These are phyloP conservation scores for Polymixis lichenea DNA, from an alignment of 2,888 invertebrate species.

Conservation along the genomic window DNA sequence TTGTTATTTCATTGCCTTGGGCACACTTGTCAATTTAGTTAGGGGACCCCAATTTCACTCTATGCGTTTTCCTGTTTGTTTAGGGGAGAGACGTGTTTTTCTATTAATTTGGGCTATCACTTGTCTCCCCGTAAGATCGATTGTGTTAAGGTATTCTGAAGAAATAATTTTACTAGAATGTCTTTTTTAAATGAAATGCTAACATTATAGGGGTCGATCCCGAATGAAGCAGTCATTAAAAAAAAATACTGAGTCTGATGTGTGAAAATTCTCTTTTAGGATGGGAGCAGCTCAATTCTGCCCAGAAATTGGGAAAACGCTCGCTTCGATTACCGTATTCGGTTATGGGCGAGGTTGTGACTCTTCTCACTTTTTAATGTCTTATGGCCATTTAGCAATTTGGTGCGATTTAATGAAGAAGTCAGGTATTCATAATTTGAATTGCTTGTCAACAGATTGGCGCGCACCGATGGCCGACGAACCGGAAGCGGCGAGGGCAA, in stretches of 20 bases:
- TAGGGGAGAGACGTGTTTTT: conserved; percentile 44
- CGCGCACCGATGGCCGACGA: conserved; percentile 89
- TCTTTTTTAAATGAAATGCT: background rate
- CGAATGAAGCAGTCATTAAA: background rate
- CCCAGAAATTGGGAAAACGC: background rate
- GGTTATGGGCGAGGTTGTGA: background rate
- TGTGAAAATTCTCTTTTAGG: background rate
- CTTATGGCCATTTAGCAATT: background rate
- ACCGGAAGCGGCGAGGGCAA: conserved; percentile 84
- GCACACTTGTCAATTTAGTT: conserved; percentile 52
- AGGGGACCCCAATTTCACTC: conserved; percentile 37
- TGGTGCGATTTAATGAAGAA: background rate
- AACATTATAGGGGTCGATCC: no score
- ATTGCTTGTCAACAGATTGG: conserved; percentile 83
- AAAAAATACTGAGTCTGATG: background rate
- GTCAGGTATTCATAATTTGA: background rate
- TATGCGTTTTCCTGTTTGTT: conserved; percentile 33
- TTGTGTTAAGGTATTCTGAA: background rate
- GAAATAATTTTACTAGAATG: background rate
- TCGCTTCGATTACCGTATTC: background rate
- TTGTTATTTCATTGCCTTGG: conserved; percentile 71
- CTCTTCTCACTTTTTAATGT: background rate
- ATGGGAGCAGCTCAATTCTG: background rate
- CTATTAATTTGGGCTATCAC: conserved; percentile 42
- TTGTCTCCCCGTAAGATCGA: conserved; percentile 46